Percentiles rank a stretch among this genome's conserved stretches.
Evolutionary conservation across 2,113 vertebrate species (phyloP).

Genomic region (Orycteropus afer): DNA sequence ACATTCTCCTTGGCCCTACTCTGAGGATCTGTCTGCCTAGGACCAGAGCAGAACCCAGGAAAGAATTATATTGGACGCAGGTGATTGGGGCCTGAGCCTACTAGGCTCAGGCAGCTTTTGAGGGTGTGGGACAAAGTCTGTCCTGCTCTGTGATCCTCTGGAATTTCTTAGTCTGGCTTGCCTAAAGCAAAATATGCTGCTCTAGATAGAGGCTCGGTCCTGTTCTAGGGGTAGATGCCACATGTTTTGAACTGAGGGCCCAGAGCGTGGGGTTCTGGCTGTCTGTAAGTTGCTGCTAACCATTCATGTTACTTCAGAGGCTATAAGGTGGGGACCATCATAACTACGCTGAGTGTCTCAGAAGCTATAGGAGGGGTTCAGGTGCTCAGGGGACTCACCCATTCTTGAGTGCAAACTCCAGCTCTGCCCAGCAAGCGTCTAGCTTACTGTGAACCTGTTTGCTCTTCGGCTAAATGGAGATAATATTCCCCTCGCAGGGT

Average conservation of each 20-base stretch:
- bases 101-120: background rate
- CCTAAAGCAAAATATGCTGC: background rate
- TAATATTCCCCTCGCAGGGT: background rate
- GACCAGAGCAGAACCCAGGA: background rate
- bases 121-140: fast-evolving
- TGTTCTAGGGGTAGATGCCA: background rate
- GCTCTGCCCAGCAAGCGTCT: background rate
- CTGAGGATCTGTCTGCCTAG: background rate
- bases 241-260: background rate
- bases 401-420: background rate
- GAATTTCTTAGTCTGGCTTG: background rate
- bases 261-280: background rate
- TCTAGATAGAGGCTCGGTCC: background rate
- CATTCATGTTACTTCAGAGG: background rate
- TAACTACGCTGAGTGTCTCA: background rate
- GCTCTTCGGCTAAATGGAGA: background rate
- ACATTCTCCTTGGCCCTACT: background rate
- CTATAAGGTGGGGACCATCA: background rate
- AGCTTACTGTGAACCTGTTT: background rate
- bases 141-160: background rate
- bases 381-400: background rate
- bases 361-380: fast-evolving
- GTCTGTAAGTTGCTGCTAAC: background rate
- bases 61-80: background rate
- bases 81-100: background rate